Conservation (phyloP, 2,888 invertebrate genomes). For the Rotaria sp. region DNA sequence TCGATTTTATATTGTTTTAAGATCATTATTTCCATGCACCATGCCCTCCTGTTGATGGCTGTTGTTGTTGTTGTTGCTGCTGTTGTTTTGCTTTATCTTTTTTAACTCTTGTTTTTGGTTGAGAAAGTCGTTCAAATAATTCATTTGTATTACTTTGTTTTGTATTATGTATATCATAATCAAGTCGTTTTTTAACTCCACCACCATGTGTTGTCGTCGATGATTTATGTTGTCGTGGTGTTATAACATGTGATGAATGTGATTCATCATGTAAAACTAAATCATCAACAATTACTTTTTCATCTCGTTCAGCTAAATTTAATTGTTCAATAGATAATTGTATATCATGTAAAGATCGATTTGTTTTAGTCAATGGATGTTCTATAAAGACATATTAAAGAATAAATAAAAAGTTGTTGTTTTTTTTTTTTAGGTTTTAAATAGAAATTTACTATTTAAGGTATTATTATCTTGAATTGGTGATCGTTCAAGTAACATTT, state of each 20-base stretch:
- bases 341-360: neutral
- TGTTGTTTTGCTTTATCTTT: neutral
- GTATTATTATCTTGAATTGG: neutral
- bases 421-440: too few relatives aligned
- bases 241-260: too few relatives aligned
- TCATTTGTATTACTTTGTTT: neutral
- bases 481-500: constrained; percentile 23
- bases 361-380: constrained; percentile 22
- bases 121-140: constrained; percentile 9
- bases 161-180: neutral
- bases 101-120: constrained; percentile 4
- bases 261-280: neutral
- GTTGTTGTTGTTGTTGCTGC: neutral
- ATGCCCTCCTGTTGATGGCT: neutral
- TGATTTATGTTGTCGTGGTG: neutral
- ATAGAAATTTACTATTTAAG: neutral
- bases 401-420: neutral
- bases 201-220: neutral
- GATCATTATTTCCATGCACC: neutral
- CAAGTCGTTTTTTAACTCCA: constrained; percentile 2
- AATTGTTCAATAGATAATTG: neutral
- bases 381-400: neutral
- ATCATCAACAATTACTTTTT: neutral
- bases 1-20: neutral
- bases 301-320: neutral